phyloP scores from a whole-genome alignment of 2,113 vertebrate genomes.

The Notothenia rossii region DNA sequence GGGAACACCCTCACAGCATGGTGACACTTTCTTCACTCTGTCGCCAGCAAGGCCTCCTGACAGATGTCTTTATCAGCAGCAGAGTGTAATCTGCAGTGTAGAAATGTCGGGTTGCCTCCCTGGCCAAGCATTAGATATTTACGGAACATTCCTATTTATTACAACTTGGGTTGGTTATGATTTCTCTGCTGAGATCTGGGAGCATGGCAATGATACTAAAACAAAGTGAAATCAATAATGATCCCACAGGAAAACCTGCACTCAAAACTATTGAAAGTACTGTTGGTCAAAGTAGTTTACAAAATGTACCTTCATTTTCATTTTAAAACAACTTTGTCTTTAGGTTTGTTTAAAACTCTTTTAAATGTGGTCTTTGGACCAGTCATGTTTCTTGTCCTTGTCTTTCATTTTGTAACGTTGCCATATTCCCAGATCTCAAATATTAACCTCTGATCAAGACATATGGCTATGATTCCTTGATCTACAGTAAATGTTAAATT shows the following conservation, averaged over 20 bases:
- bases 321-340: background rate
- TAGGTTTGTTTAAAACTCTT: no score
- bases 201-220: background rate
- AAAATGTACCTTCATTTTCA: background rate
- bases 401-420: background rate
- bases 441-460: background rate
- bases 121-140: background rate
- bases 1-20: background rate
- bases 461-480: background rate
- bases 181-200: background rate
- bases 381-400: background rate
- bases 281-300: background rate
- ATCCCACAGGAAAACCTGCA: background rate
- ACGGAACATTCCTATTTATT: background rate
- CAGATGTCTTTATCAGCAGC: slow-evolving; percentile 16
- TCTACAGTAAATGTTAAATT: background rate
- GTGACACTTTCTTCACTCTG: background rate
- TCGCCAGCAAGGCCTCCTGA: background rate
- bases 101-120: background rate
- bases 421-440: background rate
- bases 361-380: background rate
- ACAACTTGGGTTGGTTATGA: background rate
- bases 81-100: background rate
- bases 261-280: background rate
- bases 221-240: background rate